Base-by-base conservation (phyloP, 2,888 invertebrate genomes). In the Spisula solida region DNA sequence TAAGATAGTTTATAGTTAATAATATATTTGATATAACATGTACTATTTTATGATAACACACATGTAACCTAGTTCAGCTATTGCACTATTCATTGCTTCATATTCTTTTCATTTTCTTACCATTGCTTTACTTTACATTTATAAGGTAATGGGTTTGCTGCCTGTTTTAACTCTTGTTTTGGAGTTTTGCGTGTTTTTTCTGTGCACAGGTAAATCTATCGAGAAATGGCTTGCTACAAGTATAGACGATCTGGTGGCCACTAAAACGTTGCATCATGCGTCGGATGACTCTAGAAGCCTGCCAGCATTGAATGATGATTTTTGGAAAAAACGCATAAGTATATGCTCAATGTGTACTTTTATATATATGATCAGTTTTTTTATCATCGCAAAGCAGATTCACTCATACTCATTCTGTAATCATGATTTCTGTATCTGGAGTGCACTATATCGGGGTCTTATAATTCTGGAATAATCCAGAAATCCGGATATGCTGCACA, bases 251-350 rank as follows among this genome's bases (percentile, higher is more conserved):
- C 20, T 88, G 55, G 70, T 85, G n/a, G 55, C 78, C 41, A 78
- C 78, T 14, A 86, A 86, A 66, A 70, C 75, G 70, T 48, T 86
- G 51, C 82, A 86, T 34, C 80, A 75, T 55, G 80, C 78, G 31
- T 88, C 84, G 0, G 81, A 82, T 12, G 88, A 85, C n/a, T 87
- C 88, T 2, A 34, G 87, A 14, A 90, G 88, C 70, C 79, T 90
- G 60, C 90, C 90, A 29, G 86, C 88, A 20, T 82, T 90, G 83
- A 90, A 90, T 75, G 87, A 88, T 82, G 88, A 86, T 60, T 90
- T 88, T 84, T 90, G 90, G 90, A 90, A 90, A 85, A 87, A 90
- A 56, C 85, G 82, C 85, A 85, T 90, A 66, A 90, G 90, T 90
- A 87, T 81, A 82, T 66, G 29, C 47, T 41, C 79, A 29, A 25